Percentiles rank a stretch among this genome's conserved stretches.
Conservation (phyloP, 2,113 vertebrate genomes). For the Phasianus colchicus region DNA sequence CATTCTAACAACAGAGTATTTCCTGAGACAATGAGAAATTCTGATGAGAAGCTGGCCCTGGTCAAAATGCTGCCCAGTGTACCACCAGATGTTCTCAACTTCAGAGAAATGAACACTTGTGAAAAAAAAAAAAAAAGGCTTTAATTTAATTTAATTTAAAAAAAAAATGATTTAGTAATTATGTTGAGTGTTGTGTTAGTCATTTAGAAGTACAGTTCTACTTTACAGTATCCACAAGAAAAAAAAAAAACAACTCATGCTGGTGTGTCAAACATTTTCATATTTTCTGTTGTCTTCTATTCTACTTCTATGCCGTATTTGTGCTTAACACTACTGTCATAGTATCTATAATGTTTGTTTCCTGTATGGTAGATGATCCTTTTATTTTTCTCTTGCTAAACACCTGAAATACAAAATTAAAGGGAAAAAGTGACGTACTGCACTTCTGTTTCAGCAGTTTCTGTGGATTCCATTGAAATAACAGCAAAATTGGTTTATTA, state of each 20-base stretch:
- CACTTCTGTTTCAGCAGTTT: neutral
- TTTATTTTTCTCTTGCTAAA: neutral
- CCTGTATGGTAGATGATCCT: neutral
- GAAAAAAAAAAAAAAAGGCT: neutral
- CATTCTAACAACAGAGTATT: neutral
- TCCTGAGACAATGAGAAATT: neutral
- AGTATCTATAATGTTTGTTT: neutral
- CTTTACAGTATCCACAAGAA: neutral
- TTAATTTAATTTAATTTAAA: no score
- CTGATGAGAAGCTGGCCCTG: neutral
- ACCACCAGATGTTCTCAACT: neutral
- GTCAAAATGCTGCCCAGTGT: fast-evolving
- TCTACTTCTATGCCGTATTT: fast-evolving
- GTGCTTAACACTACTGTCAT: neutral
- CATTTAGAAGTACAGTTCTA: neutral
- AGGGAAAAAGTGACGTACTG: neutral
- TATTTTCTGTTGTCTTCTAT: neutral
- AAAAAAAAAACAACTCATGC: neutral
- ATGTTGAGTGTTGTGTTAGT: neutral
- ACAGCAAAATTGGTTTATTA: neutral
- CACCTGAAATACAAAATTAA: neutral
- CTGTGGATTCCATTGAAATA: neutral
- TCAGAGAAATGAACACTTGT: neutral
- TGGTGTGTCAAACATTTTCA: neutral
- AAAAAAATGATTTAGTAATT: neutral